phyloP scores from a whole-genome alignment of 2,888 invertebrate species.

The Hydropsyche betteni region DNA sequence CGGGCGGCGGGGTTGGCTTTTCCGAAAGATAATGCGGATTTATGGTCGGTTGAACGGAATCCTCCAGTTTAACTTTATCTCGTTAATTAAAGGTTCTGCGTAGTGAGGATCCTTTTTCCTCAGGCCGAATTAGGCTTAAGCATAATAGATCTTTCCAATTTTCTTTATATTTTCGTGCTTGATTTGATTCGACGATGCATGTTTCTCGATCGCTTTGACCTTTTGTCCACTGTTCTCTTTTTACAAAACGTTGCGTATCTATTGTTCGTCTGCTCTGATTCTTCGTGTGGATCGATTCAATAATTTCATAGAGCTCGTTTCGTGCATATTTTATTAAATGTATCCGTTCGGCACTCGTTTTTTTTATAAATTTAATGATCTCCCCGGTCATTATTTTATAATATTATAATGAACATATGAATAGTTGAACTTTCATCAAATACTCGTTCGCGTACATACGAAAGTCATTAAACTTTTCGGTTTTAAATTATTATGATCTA shows the following conservation, averaged over 20 bases:
- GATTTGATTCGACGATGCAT: neutral
- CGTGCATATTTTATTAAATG: too few species aligned
- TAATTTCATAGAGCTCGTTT: too few species aligned
- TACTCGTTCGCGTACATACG: constrained; percentile 4
- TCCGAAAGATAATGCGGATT: constrained; percentile 17
- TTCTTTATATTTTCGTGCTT: neutral
- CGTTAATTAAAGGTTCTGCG: constrained; percentile 25
- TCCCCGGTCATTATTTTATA: too few species aligned
- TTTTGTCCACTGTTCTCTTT: neutral
- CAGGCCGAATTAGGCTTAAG: neutral
- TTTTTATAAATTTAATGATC: too few species aligned
- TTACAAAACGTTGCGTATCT: too few species aligned
- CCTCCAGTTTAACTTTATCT: constrained; percentile 28
- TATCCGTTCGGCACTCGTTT: too few species aligned
- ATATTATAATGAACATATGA: neutral
- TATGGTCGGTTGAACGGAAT: constrained; percentile 20
- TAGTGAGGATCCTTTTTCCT: neutral
- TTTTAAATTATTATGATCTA: constrained; percentile 13
- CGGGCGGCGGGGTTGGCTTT: neutral
- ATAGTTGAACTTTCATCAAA: constrained; percentile 20
- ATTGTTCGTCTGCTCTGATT: too few species aligned
- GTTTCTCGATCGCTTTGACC: neutral
- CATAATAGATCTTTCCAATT: neutral
- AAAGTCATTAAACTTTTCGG: neutral
- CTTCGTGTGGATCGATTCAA: too few species aligned